phyloP scores from a whole-genome alignment of 2,113 vertebrate species.

The Actinemys pallida region DNA sequence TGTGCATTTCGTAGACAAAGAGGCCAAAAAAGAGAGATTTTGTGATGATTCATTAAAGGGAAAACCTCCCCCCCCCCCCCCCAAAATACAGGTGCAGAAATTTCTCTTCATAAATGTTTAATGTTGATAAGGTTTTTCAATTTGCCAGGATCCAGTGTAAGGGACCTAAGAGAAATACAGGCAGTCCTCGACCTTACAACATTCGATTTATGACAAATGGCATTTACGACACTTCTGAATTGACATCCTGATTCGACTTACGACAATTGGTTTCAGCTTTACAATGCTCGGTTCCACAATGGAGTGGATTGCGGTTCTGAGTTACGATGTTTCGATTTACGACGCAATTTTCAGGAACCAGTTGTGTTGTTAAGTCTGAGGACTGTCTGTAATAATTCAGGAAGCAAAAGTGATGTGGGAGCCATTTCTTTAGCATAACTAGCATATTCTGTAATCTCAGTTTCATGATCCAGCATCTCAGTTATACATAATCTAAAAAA shows the following conservation, averaged over 20 bases:
- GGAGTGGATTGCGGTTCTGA: too few species aligned
- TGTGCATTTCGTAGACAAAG: background rate
- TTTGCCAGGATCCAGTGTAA: background rate
- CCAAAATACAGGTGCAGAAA: background rate
- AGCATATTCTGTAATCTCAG: background rate
- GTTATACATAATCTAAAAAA: background rate
- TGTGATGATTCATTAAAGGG: background rate
- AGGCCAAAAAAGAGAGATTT: background rate
- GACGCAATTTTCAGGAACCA: too few species aligned
- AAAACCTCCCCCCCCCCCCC: background rate
- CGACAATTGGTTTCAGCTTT: too few species aligned
- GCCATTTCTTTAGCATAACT: background rate
- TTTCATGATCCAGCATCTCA: background rate
- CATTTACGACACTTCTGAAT: too few species aligned
- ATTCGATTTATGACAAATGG: too few species aligned
- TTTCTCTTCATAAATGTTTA: background rate
- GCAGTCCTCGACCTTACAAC: too few species aligned
- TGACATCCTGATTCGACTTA: too few species aligned
- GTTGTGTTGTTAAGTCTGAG: too few species aligned
- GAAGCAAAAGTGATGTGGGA: background rate
- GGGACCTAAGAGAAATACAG: background rate
- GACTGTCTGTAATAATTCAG: background rate
- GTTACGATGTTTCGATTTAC: too few species aligned
- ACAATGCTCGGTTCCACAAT: too few species aligned
- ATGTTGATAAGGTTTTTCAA: background rate